phyloP scores from a whole-genome alignment of 2,797 vertebrate genomes.

The Podarcis lilfordi region DNA sequence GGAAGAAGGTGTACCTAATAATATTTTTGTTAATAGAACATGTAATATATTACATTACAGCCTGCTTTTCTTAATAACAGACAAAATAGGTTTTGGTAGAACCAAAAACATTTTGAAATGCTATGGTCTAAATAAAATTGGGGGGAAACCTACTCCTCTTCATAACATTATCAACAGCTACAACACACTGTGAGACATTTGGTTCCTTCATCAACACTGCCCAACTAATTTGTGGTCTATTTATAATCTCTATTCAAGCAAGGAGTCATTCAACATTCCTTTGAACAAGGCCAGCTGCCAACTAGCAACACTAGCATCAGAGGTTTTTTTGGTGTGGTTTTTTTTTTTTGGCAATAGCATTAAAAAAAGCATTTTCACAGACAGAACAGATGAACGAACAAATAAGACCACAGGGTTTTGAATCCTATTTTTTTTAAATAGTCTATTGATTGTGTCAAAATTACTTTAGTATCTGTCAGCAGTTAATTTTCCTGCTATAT shows the following conservation, averaged over 20 bases:
- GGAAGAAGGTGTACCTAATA: neutral
- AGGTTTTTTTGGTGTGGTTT: neutral
- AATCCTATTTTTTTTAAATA: neutral
- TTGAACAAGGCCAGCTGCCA: conserved; percentile 38
- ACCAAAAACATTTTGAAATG: neutral
- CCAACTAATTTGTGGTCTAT: neutral
- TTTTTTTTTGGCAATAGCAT: neutral
- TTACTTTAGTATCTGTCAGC: neutral
- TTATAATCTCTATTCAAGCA: conserved; percentile 32
- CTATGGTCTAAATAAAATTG: neutral
- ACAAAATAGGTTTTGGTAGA: conserved; percentile 25
- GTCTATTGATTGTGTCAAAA: neutral
- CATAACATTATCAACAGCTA: conserved; percentile 2
- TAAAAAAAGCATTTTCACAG: conserved; percentile 38
- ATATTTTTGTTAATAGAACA: neutral
- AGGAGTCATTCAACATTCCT: neutral
- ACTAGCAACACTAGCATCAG: conserved; percentile 2
- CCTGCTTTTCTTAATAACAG: neutral
- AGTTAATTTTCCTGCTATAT: neutral
- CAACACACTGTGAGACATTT: conserved; percentile 8
- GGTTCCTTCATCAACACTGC: neutral
- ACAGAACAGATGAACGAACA: conserved; percentile 6
- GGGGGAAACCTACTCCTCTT: neutral
- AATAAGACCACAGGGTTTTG: conserved; percentile 29
- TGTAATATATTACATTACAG: neutral